phyloP scores from a whole-genome alignment of 2,888 invertebrate genomes.

The Agrochola circellaris region DNA sequence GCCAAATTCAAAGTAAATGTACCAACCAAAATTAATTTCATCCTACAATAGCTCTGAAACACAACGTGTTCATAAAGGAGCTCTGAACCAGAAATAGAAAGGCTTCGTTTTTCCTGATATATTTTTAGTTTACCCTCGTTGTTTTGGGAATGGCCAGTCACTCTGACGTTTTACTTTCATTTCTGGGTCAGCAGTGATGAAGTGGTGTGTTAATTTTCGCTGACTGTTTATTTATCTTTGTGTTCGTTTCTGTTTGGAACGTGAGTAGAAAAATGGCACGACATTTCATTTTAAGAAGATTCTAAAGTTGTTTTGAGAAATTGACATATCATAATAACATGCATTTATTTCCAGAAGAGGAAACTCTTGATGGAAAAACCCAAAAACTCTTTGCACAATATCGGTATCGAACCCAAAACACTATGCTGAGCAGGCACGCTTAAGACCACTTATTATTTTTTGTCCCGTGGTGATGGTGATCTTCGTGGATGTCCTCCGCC shows the following conservation, averaged over 20 bases:
- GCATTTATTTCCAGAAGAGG: too few relatives aligned
- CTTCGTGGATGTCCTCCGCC: too few relatives aligned
- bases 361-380: too few relatives aligned
- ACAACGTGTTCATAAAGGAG: conserved; percentile 14
- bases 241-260: neutral
- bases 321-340: neutral
- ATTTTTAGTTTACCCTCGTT: conserved; percentile 56
- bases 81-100: conserved; percentile 20
- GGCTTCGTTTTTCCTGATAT: conserved; percentile 34
- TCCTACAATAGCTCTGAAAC: conserved; percentile 36
- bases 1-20: conserved; percentile 12
- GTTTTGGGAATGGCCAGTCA: conserved; percentile 50
- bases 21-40: conserved; percentile 18
- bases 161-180: conserved; percentile 55
- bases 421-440: neutral
- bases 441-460: too few relatives aligned
- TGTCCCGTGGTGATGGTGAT: too few relatives aligned
- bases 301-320: neutral
- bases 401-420: neutral
- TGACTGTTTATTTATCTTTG: conserved; percentile 38
- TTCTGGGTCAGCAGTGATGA: conserved; percentile 52
- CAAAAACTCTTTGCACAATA: neutral
- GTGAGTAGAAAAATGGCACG: neutral
- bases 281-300: neutral
- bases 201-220: conserved; percentile 38